These are phyloP conservation scores for Heliocidaris tuberculata DNA, from an alignment of 35 echinoderm and acorn worm genomes.

Conservation along the genomic window DNA sequence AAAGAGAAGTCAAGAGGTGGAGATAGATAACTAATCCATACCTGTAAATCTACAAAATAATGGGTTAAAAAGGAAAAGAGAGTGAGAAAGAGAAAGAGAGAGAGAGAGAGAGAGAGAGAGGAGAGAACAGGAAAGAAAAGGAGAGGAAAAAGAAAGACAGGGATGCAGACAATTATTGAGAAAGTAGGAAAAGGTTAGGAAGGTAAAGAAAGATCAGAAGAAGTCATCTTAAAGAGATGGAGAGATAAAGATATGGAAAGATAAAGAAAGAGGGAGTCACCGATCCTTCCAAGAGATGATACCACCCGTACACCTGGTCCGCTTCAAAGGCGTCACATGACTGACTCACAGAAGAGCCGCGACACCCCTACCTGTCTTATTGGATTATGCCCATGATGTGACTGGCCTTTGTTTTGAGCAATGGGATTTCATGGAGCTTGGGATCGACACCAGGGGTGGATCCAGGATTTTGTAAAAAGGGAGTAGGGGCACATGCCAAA, in stretches of 20 bases:
- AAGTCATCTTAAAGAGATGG: no score
- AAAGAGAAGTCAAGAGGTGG: not conserved
- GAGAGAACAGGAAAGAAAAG: no score
- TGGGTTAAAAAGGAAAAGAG: no score
- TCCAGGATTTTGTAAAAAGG: not conserved
- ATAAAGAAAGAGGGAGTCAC: not conserved
- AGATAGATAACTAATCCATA: not conserved
- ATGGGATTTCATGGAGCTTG: not conserved
- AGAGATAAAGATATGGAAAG: not conserved
- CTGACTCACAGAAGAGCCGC: slow-evolving; percentile 36
- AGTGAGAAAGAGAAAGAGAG: no score
- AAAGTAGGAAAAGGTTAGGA: no score
- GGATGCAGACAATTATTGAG: no score
- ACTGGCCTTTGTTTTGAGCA: slow-evolving; percentile 19
- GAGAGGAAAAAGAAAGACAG: no score
- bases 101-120: no score
- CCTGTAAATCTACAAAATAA: no score
- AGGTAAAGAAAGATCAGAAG: no score
- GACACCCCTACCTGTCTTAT: not conserved
- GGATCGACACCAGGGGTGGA: not conserved
- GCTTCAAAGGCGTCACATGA: slow-evolving; percentile 17
- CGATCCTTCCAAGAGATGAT: not conserved
- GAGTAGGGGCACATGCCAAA: no score
- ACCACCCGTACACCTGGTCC: slow-evolving; percentile 34
- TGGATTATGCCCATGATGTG: slow-evolving; percentile 30